A percentile compares a stretch with the other conserved stretches of the same genome.
phyloP scores from a whole-genome alignment of 2,797 vertebrate species.

The Spinus pinus region DNA sequence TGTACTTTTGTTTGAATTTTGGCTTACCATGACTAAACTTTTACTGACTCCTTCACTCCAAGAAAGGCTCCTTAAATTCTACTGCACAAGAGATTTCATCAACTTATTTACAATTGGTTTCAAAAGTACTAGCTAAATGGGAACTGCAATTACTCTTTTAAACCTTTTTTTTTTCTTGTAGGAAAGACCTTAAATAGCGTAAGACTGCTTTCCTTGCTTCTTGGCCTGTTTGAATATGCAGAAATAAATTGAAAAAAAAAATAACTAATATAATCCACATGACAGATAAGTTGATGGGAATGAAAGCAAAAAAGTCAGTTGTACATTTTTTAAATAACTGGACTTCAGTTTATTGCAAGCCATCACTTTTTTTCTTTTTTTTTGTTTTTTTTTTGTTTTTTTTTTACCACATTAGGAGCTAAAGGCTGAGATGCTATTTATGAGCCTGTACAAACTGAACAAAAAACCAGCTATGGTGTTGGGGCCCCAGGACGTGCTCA shows the following conservation, averaged over 20 bases:
- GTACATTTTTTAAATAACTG: constrained; percentile 9
- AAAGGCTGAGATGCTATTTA: constrained; percentile 28
- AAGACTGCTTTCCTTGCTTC: neutral
- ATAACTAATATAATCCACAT: neutral
- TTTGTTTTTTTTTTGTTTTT: neutral
- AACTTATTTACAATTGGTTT: neutral
- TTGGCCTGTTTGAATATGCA: neutral
- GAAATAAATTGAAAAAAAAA: neutral
- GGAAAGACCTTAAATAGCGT: neutral
- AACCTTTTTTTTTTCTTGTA: neutral
- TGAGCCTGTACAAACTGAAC: constrained; percentile 8
- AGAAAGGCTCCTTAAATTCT: neutral
- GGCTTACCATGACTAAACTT: neutral
- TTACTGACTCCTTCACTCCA: neutral
- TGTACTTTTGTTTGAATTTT: neutral
- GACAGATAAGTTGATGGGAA: neutral
- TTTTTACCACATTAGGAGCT: constrained; percentile 39
- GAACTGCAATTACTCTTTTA: neutral
- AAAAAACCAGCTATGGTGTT: neutral
- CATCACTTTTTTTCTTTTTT: neutral
- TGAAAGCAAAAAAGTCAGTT: neutral
- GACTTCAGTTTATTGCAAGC: neutral
- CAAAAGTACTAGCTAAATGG: neutral
- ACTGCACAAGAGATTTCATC: neutral
- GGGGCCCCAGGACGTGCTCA: neutral